Evolutionary conservation across 1,140 invertebrate genomes (phyloP), one percentile per base, ranked within the genome.

Genomic region (Hermetia illucens): DNA sequence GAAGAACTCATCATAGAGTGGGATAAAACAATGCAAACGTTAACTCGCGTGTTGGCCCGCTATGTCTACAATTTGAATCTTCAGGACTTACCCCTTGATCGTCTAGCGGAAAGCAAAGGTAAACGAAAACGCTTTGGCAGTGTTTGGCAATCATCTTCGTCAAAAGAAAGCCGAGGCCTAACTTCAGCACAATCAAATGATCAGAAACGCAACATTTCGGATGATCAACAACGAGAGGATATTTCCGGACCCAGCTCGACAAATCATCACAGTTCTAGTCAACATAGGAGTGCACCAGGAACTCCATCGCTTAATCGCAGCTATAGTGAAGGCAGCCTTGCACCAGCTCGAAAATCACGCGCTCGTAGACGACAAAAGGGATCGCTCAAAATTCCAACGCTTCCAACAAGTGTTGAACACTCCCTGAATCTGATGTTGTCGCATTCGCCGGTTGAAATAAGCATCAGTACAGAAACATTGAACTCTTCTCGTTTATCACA

Each of bases 1-100:
- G 87, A 95, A 55, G 91, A 96, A 58, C 68, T 98, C 1, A 88
- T 98, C 44, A 82, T 79, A 43, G 91, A 98, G 59, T 97, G 92
- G 92, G 85, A 92, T 79, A 96, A 95, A 85, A 96, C 92, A 15
- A 79, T 97, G 73, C 90, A 95, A 53, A 95, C 90, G 1, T 59
- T 96, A 43, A 96, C 91, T 0, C 69, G 89, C 46, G 89, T 96
- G 17, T 65, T 96, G 22, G 90, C 90, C 0, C 73, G 85, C 21
- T 88, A 94, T 52, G 89, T 96, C 17, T 97, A 96, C 52, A 80
- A 82, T 44, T 67, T 97, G 41, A 91, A 96, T 65, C 62, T 97
- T 29, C 80, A 80, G 36, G 88, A 95, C 63, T 62, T 94, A 25
- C 89, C 89, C 2, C 55, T 93, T 34, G 86, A 92, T 51, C 65